Base-by-base conservation (phyloP, 2,797 vertebrate genomes). In the Florisuga fusca region DNA sequence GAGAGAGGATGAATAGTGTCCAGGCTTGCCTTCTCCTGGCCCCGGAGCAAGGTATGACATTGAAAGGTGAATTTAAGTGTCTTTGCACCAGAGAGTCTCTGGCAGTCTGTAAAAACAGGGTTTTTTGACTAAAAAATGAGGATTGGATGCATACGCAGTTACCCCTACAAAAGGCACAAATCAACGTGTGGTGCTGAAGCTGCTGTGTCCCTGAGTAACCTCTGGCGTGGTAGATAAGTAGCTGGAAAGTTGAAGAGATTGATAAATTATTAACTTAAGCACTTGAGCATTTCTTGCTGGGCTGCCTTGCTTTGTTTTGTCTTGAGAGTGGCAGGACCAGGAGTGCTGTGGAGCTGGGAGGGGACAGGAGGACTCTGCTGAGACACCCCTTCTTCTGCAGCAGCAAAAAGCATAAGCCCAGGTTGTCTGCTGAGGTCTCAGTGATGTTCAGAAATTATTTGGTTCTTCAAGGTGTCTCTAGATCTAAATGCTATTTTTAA, bases 201-300 rank as follows among this genome's bases (percentile, higher is more conserved):
- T 50, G 13, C 10, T 1, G 5, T 75, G 79, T 74, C 92, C 73
- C 80, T 15, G 51, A 2, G 61, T 94, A 50, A 87, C 84, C 73
- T 67, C 64, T 5, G 6, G 45, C 2, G 1, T 55, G 51, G 57
- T 9, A 23, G 46, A 84, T 76, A 46, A 50, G 33, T 74, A 79
- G 90, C 81, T 75, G 88, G 83, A 76, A 63, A 94, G 90, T 82
- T 84, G 91, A 73, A 91, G 74, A 76, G 43, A 46, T 73, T 63
- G 93, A 73, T 93, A 31, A 95, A 92, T 91, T 36, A 92, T 93
- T 93, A 91, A 92, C 92, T 25, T 36, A 15, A 61, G 55, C 41
- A 29, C 82, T 45, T 38, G 72, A 76, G 21, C 36, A 7, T 69
- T 26, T 79, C 38, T 88, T 25, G 41, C 34, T n/a, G 61, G 48